Conservation (phyloP, 1,140 invertebrate genomes). For the Drosophila sulfurigaster region DNA sequence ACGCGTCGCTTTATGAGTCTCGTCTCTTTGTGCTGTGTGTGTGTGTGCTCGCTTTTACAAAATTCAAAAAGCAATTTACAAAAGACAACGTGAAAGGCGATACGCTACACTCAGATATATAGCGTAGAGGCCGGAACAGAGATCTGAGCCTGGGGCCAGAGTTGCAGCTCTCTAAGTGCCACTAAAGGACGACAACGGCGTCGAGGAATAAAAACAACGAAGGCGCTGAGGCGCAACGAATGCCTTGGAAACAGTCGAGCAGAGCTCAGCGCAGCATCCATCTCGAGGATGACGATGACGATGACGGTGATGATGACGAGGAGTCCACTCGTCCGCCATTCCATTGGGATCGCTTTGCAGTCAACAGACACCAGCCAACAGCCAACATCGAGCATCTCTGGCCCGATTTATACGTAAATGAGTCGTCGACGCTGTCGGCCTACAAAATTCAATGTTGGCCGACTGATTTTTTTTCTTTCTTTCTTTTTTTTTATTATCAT, state of each 20-base stretch:
- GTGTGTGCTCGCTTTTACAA: conserved; percentile 72
- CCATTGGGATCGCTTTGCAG: conserved; percentile 52
- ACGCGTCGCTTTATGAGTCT: conserved; percentile 67
- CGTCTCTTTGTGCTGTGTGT: conserved; percentile 19
- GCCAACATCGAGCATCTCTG: background rate
- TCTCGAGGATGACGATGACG: conserved; percentile 14
- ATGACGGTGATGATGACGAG: conserved; percentile 7
- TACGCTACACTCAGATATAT: conserved; percentile 43
- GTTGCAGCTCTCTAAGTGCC: conserved; percentile 68
- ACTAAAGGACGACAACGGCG: conserved; percentile 62
- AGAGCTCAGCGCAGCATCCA: background rate
- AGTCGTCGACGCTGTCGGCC: conserved; percentile 60
- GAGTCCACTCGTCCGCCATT: conserved; percentile 19
- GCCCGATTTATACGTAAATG: conserved; percentile 57
- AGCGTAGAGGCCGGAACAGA: conserved; percentile 25
- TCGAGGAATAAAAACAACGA: conserved; percentile 28
- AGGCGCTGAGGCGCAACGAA: conserved; percentile 54
- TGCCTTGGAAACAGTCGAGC: conserved; percentile 17
- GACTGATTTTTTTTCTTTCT: conserved; percentile 41
- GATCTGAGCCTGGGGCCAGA: conserved; percentile 36
- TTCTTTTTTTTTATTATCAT: conserved; percentile 69
- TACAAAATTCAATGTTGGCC: conserved; percentile 49
- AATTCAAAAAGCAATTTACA: conserved; percentile 83
- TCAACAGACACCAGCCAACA: background rate
- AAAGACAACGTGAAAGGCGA: conserved; percentile 81